phyloP scores from a whole-genome alignment of 2,113 vertebrate species.

The Azemiops feae region DNA sequence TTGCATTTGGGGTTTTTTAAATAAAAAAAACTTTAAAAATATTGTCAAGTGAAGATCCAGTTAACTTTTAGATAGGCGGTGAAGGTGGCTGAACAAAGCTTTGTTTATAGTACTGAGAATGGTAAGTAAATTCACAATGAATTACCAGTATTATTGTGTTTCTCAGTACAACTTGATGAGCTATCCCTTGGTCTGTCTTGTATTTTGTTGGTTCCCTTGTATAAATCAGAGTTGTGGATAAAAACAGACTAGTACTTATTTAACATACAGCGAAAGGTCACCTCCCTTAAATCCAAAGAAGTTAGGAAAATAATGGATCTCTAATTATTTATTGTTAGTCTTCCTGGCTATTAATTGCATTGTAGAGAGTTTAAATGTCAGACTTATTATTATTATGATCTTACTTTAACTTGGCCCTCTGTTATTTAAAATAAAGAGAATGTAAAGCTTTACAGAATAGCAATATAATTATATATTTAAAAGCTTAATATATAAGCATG shows the following conservation, averaged over 20 bases:
- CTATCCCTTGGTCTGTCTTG: neutral
- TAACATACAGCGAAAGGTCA: constrained; percentile 27
- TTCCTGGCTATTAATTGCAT: constrained; percentile 44
- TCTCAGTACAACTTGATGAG: constrained; percentile 25
- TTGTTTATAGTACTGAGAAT: neutral
- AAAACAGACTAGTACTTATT: constrained; percentile 24
- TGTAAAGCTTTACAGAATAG: constrained; percentile 57
- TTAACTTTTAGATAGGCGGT: constrained; percentile 36
- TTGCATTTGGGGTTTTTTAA: neutral
- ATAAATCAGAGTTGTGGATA: constrained; percentile 21
- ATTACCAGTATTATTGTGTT: neutral
- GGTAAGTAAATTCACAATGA: neutral
- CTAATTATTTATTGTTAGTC: constrained; percentile 41
- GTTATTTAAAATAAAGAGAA: constrained; percentile 45
- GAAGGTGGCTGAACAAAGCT: constrained; percentile 5
- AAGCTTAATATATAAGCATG: constrained; percentile 54
- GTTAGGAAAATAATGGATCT: constrained; percentile 20
- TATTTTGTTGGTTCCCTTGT: constrained; percentile 32
- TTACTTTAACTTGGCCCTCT: constrained; percentile 39
- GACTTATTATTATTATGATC: constrained; percentile 17
- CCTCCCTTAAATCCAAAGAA: constrained; percentile 25
- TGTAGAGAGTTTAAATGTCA: constrained; percentile 40
- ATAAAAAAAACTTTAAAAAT: constrained; percentile 31
- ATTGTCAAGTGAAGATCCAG: constrained; percentile 6
- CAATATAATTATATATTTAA: constrained; percentile 56